Evolutionary conservation across 1,140 invertebrate genomes (phyloP).

Genomic region (Achroia grisella): DNA sequence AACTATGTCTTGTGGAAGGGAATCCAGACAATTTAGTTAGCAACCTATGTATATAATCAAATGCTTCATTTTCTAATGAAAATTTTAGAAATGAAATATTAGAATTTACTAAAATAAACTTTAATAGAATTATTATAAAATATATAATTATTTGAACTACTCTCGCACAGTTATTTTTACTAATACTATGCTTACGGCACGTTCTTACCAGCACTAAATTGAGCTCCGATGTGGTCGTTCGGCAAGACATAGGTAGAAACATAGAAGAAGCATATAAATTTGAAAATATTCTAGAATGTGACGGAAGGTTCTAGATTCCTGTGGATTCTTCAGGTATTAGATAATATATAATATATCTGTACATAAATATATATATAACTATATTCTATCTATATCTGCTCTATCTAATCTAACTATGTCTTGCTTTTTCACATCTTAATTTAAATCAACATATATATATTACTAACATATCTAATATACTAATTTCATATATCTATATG

Average conservation of each 20-base stretch:
- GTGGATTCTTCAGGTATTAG: conserved; percentile 45
- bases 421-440: conserved; percentile 60
- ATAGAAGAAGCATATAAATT: conserved; percentile 5
- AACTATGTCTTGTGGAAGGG: too few relatives aligned
- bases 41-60: too few relatives aligned
- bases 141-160: too few relatives aligned
- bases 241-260: conserved; percentile 67
- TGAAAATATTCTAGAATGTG: conserved; percentile 9
- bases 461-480: conserved; percentile 29
- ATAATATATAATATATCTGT: conserved; percentile 28
- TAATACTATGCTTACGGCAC: conserved; percentile 18
- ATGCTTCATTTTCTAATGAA: too few relatives aligned
- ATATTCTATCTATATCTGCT: conserved; percentile 19
- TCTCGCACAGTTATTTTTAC: conserved; percentile 7
- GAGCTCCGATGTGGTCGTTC: conserved; percentile 66
- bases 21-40: too few relatives aligned
- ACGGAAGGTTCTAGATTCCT: conserved; percentile 12
- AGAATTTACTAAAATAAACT: too few relatives aligned
- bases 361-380: conserved; percentile 27
- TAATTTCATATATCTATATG: not conserved
- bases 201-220: conserved; percentile 31
- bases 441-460: conserved; percentile 6
- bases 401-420: conserved; percentile 70
- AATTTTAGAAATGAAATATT: too few relatives aligned
- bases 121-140: too few relatives aligned